A percentile compares a stretch with the other conserved stretches of the same genome.
These are phyloP conservation scores for Promerops cafer DNA, from an alignment of 2,113 vertebrate species.

Conservation along the genomic window DNA sequence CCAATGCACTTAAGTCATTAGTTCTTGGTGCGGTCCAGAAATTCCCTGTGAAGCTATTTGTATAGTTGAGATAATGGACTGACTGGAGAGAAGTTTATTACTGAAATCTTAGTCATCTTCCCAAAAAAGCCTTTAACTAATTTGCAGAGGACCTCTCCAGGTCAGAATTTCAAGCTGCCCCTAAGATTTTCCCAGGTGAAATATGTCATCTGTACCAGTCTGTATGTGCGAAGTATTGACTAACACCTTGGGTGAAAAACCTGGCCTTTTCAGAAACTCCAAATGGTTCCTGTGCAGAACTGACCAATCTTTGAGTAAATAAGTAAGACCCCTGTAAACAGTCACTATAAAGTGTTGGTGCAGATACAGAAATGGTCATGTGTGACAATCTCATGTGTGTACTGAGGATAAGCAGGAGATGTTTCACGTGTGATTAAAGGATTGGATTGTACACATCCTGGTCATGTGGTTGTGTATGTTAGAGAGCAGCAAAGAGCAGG, in stretches of 20 bases:
- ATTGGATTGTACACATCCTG: accelerated
- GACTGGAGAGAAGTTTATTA: not conserved
- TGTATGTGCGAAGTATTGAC: not conserved
- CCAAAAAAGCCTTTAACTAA: not conserved
- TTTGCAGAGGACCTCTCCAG: not conserved
- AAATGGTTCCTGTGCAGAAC: not conserved
- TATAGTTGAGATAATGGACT: not conserved
- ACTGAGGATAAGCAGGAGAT: not conserved
- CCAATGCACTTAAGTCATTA: not conserved
- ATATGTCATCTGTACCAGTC: accelerated
- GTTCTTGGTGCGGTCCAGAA: not conserved
- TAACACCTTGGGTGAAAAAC: not conserved
- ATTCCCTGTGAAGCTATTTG: not conserved
- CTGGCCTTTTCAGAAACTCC: not conserved
- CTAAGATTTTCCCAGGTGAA: not conserved
- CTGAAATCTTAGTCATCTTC: not conserved
- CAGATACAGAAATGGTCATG: not conserved
- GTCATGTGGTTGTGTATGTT: no score
- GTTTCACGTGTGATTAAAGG: not conserved
- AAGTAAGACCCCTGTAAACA: not conserved
- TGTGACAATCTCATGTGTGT: not conserved
- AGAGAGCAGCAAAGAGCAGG: not conserved
- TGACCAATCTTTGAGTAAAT: not conserved
- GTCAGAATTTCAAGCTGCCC: not conserved
- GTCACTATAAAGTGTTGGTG: not conserved